These are phyloP conservation scores for Drosophila insularis DNA, from an alignment of 1,140 invertebrate species.

Conservation along the genomic window DNA sequence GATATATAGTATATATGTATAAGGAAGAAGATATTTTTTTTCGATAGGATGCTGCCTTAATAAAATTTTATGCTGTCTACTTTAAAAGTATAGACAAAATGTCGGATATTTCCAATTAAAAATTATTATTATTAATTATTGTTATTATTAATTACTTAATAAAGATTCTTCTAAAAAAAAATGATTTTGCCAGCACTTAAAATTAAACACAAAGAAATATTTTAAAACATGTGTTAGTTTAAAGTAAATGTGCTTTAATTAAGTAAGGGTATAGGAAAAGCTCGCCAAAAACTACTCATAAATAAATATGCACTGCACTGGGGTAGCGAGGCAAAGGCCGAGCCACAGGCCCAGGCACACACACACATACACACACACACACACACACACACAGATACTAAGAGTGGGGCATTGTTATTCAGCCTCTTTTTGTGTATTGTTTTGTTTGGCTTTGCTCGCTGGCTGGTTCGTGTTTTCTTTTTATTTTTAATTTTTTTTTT, in stretches of 20 bases:
- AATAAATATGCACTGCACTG: conserved; percentile 57
- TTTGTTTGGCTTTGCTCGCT: conserved; percentile 65
- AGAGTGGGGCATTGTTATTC: conserved; percentile 48
- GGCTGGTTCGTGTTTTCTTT: conserved; percentile 47
- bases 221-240: too few species aligned
- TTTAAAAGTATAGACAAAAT: too few species aligned
- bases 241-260: conserved; percentile 8
- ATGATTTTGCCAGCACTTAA: too few species aligned
- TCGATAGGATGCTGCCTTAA: too few species aligned
- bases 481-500: conserved; percentile 14
- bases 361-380: conserved; percentile 12
- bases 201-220: too few species aligned
- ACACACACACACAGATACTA: conserved; percentile 7
- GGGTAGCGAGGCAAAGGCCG: conserved; percentile 5
- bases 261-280: conserved; percentile 19
- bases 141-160: too few species aligned
- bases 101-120: too few species aligned
- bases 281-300: conserved; percentile 68
- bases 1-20: too few species aligned
- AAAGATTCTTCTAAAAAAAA: too few species aligned
- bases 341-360: not conserved
- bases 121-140: too few species aligned
- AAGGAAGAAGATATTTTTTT: too few species aligned
- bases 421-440: conserved; percentile 57
- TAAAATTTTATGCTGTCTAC: too few species aligned